Percentiles rank a stretch among this genome's conserved stretches.
Evolutionary conservation across 2,888 invertebrate genomes (phyloP).

Genomic region (Melolontha melolontha): DNA sequence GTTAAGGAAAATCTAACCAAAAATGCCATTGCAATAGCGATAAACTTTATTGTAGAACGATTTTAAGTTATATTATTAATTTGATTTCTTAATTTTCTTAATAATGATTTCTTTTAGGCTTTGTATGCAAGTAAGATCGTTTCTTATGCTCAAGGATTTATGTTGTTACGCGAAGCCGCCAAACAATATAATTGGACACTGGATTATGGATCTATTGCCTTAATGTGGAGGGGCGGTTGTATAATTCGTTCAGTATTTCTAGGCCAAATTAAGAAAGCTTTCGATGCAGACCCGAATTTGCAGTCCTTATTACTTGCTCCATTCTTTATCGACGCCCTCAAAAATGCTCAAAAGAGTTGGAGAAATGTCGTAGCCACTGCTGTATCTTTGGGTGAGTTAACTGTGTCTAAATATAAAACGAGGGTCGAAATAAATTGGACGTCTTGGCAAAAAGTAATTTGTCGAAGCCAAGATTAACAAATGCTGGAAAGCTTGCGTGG

Average conservation of each 20-base stretch:
- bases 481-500: too few species aligned
- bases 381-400: constrained; percentile 62
- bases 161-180: constrained; percentile 94
- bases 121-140: constrained; percentile 98
- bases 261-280: constrained; percentile 93
- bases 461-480: too few species aligned
- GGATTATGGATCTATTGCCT: constrained; percentile 96
- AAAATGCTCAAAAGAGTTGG: constrained; percentile 85
- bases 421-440: neutral
- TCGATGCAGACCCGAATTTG: constrained; percentile 87
- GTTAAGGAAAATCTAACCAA: too few species aligned
- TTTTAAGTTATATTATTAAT: too few species aligned
- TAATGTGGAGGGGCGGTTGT: constrained; percentile 99
- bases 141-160: constrained; percentile 98
- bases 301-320: constrained; percentile 91
- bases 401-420: too few species aligned
- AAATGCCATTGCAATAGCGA: too few species aligned
- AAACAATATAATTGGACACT: constrained; percentile 92
- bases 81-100: too few species aligned
- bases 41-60: too few species aligned
- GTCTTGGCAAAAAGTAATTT: too few species aligned
- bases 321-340: constrained; percentile 90
- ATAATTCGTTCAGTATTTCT: constrained; percentile 94
- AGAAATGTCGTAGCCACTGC: constrained; percentile 82
- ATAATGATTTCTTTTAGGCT: constrained; percentile 72